These are phyloP conservation scores for Mamestra brassicae DNA, from an alignment of 2,888 invertebrate genomes.

Conservation along the genomic window DNA sequence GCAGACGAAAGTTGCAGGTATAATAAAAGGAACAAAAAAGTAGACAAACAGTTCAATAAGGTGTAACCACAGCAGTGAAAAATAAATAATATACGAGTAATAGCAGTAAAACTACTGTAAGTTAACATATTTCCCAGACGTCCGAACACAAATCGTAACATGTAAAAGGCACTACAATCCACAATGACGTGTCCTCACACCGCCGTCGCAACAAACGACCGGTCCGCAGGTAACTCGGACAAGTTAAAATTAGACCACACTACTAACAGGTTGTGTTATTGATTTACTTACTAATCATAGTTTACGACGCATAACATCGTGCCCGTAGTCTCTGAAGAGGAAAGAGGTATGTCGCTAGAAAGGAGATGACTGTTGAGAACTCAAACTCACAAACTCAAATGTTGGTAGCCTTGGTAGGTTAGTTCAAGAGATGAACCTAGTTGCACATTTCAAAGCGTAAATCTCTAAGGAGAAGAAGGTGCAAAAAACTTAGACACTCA, in stretches of 20 bases:
- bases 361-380: not conserved
- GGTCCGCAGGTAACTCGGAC: slow-evolving; percentile 49
- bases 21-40: not conserved
- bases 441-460: too few species aligned
- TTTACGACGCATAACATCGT: not conserved
- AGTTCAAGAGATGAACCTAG: too few species aligned
- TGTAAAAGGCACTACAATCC: slow-evolving; percentile 38
- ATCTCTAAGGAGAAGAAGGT: too few species aligned
- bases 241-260: slow-evolving; percentile 57
- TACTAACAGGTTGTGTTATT: slow-evolving; percentile 53
- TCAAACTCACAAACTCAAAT: too few species aligned
- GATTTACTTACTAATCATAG: slow-evolving; percentile 36
- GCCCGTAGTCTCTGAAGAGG: too few species aligned
- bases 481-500: too few species aligned
- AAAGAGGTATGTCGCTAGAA: not conserved
- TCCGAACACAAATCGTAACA: slow-evolving; percentile 36
- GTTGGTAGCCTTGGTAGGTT: too few species aligned
- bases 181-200: slow-evolving; percentile 37
- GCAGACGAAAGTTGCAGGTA: not conserved
- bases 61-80: not conserved
- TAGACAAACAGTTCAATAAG: not conserved
- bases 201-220: slow-evolving; percentile 37
- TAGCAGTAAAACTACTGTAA: not conserved
- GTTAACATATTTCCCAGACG: not conserved
- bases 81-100: not conserved